Evolutionary conservation across 2,888 invertebrate genomes (phyloP).

Genomic region (Drosophila nigricruria): DNA sequence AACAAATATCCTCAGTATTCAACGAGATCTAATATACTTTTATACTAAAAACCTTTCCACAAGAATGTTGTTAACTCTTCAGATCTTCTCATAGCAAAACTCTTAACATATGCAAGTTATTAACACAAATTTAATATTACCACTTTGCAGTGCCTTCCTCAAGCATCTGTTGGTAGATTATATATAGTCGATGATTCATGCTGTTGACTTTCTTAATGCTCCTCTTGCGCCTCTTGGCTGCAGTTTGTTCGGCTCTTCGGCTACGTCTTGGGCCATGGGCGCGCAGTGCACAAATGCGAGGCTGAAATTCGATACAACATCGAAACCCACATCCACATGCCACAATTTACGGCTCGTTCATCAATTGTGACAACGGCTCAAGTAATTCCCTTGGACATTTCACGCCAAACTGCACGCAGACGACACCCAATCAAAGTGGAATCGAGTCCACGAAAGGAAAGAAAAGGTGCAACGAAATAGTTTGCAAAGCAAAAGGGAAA

Average conservation of each 20-base stretch:
- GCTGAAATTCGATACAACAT: slow-evolving; percentile 52
- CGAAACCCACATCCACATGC: slow-evolving; percentile 59
- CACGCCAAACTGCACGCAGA: slow-evolving; percentile 78
- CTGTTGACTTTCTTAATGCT: slow-evolving; percentile 1
- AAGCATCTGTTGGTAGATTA: neutral
- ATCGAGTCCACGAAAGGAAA: slow-evolving; percentile 12
- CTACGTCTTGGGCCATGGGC: slow-evolving; percentile 1
- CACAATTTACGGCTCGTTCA: slow-evolving; percentile 73
- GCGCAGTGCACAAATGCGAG: slow-evolving; percentile 8
- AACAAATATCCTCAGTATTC: neutral
- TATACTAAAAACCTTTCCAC: neutral
- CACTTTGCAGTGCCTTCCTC: neutral
- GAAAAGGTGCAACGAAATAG: slow-evolving; percentile 46
- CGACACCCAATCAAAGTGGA: slow-evolving; percentile 77
- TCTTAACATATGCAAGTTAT: neutral
- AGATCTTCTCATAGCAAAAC: neutral
- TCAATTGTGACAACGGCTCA: slow-evolving; percentile 78
- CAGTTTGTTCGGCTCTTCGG: slow-evolving; percentile 16
- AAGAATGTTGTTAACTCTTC: neutral
- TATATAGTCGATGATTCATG: slow-evolving; percentile 24
- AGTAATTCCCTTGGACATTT: slow-evolving; percentile 75
- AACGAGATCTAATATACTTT: neutral
- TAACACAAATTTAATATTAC: neutral
- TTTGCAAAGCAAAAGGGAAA: slow-evolving; percentile 38
- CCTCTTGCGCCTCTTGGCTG: neutral